phyloP scores from a whole-genome alignment of 2,113 vertebrate genomes.

The Cavia porcellus region DNA sequence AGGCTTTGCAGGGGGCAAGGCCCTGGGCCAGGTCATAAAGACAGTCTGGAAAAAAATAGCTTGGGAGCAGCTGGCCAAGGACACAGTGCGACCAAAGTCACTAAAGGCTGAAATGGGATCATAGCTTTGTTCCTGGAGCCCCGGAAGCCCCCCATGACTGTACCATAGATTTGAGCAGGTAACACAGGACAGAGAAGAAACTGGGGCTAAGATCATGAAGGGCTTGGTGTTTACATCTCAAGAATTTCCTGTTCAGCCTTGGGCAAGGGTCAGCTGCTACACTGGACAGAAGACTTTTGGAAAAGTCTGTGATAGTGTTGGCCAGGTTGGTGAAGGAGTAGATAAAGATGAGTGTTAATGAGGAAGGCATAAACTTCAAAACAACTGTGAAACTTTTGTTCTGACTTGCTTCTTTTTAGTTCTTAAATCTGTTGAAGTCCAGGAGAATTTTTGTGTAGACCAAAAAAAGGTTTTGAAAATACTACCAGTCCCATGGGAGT shows the following conservation, averaged over 20 bases:
- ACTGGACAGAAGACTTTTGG: background rate
- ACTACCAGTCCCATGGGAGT: constrained; percentile 40
- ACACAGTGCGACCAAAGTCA: background rate
- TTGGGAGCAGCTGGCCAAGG: background rate
- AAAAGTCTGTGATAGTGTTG: background rate
- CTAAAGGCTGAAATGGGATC: background rate
- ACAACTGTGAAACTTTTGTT: background rate
- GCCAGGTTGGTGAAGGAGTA: too few relatives aligned
- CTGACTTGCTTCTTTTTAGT: background rate
- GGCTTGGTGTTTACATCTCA: background rate
- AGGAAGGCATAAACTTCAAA: background rate
- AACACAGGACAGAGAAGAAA: background rate
- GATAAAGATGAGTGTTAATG: background rate
- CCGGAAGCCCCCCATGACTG: background rate
- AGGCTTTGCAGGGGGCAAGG: background rate
- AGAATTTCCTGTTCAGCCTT: background rate
- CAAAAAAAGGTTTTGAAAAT: constrained; percentile 22
- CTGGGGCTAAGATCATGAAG: background rate
- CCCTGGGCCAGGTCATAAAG: background rate
- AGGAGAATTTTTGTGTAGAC: background rate
- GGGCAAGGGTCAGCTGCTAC: background rate
- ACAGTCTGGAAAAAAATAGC: background rate
- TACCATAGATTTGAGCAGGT: background rate
- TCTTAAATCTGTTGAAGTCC: background rate
- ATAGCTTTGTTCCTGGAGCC: background rate